These are phyloP conservation scores for Coptotermes formosanus DNA, from an alignment of 1,140 invertebrate species.

Conservation along the genomic window DNA sequence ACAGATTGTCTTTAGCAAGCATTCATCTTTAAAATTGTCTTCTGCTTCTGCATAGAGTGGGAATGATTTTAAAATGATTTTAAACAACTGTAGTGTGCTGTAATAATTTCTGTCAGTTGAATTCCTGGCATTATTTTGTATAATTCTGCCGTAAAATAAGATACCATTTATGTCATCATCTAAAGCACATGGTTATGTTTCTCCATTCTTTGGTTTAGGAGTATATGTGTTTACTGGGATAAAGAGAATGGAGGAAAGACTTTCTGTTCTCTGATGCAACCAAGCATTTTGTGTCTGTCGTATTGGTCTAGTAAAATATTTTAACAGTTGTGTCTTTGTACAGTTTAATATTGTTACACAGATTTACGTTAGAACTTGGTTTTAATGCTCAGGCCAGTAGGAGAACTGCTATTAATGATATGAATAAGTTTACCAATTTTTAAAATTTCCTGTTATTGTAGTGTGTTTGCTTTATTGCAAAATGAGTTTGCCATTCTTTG, in stretches of 20 bases:
- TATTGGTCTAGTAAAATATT: neutral
- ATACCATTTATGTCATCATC: neutral
- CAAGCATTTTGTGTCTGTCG: neutral
- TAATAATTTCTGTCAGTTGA: neutral
- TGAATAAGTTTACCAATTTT: too few relatives aligned
- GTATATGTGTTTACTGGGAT: neutral
- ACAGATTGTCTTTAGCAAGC: neutral
- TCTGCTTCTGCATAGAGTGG: constrained; percentile 2
- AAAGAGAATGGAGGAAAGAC: neutral
- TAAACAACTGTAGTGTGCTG: neutral
- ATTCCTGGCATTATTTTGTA: neutral
- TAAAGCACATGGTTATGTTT: neutral
- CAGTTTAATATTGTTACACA: neutral
- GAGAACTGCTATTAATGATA: too few relatives aligned
- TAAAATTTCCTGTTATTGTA: too few relatives aligned
- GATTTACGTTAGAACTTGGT: neutral
- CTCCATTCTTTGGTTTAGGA: neutral
- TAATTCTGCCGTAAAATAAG: neutral
- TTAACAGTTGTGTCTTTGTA: neutral
- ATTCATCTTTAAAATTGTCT: neutral
- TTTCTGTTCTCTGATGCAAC: neutral
- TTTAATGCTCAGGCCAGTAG: neutral
- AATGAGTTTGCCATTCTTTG: too few relatives aligned
- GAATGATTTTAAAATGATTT: constrained; percentile 20
- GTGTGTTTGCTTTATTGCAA: too few relatives aligned